Percentiles rank a stretch among this genome's conserved stretches.
Evolutionary conservation across 1,140 invertebrate species (phyloP).

Genomic region (Platyura marginata): DNA sequence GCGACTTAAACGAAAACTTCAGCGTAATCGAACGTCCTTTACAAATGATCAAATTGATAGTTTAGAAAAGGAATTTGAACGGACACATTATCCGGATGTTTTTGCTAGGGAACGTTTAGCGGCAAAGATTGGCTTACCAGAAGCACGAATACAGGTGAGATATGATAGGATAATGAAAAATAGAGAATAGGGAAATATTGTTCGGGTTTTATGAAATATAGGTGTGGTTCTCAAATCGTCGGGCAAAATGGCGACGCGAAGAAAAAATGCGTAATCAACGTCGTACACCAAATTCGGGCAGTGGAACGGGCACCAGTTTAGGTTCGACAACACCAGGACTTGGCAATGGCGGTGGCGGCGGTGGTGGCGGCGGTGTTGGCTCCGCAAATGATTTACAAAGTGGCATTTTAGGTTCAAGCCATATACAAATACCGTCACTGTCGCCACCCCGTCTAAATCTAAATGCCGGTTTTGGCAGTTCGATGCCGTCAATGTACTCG

Average conservation of each 20-base stretch:
- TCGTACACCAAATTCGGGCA: constrained; percentile 14
- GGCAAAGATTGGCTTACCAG: constrained; percentile 89
- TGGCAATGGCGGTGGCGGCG: constrained; percentile 9
- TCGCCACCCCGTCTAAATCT: constrained; percentile 20
- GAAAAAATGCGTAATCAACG: constrained; percentile 89
- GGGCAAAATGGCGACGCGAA: constrained; percentile 96
- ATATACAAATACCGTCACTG: background rate
- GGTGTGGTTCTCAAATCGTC: constrained; percentile 97
- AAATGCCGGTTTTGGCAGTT: constrained; percentile 15
- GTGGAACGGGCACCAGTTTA: constrained; percentile 1
- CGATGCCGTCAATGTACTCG: constrained; percentile 21
- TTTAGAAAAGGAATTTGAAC: constrained; percentile 82
- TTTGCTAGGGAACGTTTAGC: constrained; percentile 91
- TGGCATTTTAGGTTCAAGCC: background rate
- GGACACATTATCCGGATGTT: constrained; percentile 65
- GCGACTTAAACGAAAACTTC: constrained; percentile 87
- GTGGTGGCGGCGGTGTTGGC: background rate
- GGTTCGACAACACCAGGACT: background rate
- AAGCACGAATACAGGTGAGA: constrained; percentile 89
- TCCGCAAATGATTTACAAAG: background rate
- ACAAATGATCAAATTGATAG: constrained; percentile 98
- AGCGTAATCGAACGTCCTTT: constrained; percentile 95
- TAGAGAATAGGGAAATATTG: background rate
- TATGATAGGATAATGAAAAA: background rate
- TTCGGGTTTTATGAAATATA: constrained; percentile 24